Percentiles rank a stretch among this genome's conserved stretches.
Evolutionary conservation across 2,888 invertebrate genomes (phyloP).

Genomic region (Acronicta leporina): DNA sequence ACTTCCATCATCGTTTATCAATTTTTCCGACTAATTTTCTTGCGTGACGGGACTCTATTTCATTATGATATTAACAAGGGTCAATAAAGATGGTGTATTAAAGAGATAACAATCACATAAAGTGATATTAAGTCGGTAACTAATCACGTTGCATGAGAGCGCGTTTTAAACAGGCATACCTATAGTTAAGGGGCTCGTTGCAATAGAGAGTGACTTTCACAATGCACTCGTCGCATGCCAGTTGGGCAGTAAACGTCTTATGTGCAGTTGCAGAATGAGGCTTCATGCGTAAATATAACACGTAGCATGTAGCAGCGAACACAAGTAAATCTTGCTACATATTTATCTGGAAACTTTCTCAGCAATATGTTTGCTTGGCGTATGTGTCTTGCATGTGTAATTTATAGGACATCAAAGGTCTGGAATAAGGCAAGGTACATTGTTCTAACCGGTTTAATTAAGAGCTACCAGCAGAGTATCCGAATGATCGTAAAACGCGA

Average conservation of each 20-base stretch:
- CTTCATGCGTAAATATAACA: slow-evolving; percentile 32
- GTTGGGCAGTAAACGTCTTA: slow-evolving; percentile 29
- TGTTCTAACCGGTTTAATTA: slow-evolving; percentile 72
- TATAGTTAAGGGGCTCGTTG: slow-evolving; percentile 29
- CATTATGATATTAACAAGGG: slow-evolving; percentile 61
- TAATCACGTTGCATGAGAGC: slow-evolving; percentile 37
- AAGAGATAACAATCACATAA: slow-evolving; percentile 52
- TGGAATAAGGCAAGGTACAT: slow-evolving; percentile 55
- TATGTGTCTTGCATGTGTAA: slow-evolving; percentile 61
- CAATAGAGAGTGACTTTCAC: slow-evolving; percentile 50
- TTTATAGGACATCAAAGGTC: slow-evolving; percentile 61
- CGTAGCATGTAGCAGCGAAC: slow-evolving; percentile 16
- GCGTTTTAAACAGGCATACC: slow-evolving; percentile 25
- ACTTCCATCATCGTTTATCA: slow-evolving; percentile 46
- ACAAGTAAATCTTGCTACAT: slow-evolving; percentile 39
- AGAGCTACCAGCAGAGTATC: slow-evolving; percentile 61
- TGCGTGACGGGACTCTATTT: slow-evolving; percentile 61
- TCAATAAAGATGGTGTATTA: slow-evolving; percentile 59
- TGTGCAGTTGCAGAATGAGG: slow-evolving; percentile 32
- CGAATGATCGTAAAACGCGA: slow-evolving; percentile 69
- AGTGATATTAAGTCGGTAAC: slow-evolving; percentile 40
- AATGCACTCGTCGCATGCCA: slow-evolving; percentile 36
- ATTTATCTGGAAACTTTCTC: slow-evolving; percentile 50
- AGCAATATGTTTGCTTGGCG: slow-evolving; percentile 36
- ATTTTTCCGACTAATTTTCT: slow-evolving; percentile 49